Percentiles rank a stretch among this genome's conserved stretches.
phyloP scores from a whole-genome alignment of 2,113 vertebrate genomes.

The Rhinoderma darwinii region DNA sequence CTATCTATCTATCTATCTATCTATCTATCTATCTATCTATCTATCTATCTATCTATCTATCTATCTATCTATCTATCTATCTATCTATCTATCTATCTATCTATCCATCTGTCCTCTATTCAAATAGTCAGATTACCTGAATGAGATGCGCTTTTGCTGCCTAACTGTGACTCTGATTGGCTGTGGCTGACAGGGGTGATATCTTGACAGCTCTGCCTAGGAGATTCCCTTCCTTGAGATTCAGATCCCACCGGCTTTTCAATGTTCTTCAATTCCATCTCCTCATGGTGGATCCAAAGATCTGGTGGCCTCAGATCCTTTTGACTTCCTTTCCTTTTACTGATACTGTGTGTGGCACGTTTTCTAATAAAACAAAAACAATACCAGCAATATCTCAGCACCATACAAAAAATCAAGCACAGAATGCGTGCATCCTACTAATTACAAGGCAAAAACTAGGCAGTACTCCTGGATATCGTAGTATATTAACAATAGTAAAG shows the following conservation, averaged over 20 bases:
- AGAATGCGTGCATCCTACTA: too few relatives aligned
- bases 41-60: too few relatives aligned
- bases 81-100: too few relatives aligned
- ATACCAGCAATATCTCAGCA: too few relatives aligned
- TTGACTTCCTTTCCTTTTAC: slow-evolving; percentile 91
- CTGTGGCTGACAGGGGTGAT: slow-evolving; percentile 88
- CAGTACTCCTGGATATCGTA: too few relatives aligned
- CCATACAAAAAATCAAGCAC: too few relatives aligned
- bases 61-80: too few relatives aligned
- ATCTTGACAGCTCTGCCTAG: slow-evolving; percentile 85
- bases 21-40: not conserved
- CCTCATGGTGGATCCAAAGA: slow-evolving; percentile 96
- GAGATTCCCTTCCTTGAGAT: slow-evolving; percentile 78
- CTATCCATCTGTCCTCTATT: not conserved
- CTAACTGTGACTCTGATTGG: slow-evolving; percentile 91
- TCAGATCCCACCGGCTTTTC: slow-evolving; percentile 85
- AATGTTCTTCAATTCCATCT: slow-evolving; percentile 97
- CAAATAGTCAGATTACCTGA: slow-evolving; percentile 75
- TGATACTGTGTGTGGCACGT: slow-evolving; percentile 83
- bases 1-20: not conserved
- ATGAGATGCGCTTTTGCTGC: slow-evolving; percentile 87
- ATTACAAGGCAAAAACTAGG: too few relatives aligned
- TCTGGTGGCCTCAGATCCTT: slow-evolving; percentile 93
- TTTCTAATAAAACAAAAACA: slow-evolving; percentile 73
- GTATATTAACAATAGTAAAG: too few relatives aligned